phyloP scores from a whole-genome alignment of 37 sponge, comb jelly and placozoan genomes.

The Bolinopsis microptera region DNA sequence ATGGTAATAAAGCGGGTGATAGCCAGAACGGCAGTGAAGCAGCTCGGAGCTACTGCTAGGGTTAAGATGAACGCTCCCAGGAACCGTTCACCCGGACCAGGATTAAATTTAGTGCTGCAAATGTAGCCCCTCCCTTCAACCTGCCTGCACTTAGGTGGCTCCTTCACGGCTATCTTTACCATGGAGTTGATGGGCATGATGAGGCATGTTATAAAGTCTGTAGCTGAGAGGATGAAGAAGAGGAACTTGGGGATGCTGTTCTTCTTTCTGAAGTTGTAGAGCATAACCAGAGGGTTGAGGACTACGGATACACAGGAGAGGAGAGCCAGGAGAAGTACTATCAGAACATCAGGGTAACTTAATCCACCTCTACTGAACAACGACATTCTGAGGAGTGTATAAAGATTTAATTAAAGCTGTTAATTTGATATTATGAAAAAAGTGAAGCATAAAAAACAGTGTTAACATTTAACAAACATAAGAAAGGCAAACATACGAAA shows the following conservation, averaged over 20 bases:
- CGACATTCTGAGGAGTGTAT: background rate
- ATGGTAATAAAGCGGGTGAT: constrained; percentile 35
- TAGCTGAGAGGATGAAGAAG: constrained; percentile 18
- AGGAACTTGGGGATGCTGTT: constrained; percentile 48
- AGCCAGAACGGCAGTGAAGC: constrained; percentile 31
- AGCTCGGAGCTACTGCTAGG: constrained; percentile 1
- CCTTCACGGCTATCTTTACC: background rate
- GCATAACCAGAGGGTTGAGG: constrained; percentile 59
- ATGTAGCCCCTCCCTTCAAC: background rate
- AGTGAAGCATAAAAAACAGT: no score
- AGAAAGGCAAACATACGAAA: no score
- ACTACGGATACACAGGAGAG: background rate
- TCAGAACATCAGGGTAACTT: background rate
- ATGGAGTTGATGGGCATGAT: constrained; percentile 23
- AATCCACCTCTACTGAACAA: constrained; percentile 7
- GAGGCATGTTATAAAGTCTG: background rate
- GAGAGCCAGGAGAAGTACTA: background rate
- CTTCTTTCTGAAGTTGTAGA: constrained; percentile 42
- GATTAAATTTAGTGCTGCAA: background rate
- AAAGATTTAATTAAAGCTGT: no score
- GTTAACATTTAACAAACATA: no score
- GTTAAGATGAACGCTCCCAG: background rate
- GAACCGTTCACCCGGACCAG: background rate
- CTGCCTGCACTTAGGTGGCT: background rate
- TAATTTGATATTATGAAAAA: no score